These are phyloP conservation scores for Setophaga kirtlandii DNA, from an alignment of 2,113 vertebrate species.

Conservation along the genomic window DNA sequence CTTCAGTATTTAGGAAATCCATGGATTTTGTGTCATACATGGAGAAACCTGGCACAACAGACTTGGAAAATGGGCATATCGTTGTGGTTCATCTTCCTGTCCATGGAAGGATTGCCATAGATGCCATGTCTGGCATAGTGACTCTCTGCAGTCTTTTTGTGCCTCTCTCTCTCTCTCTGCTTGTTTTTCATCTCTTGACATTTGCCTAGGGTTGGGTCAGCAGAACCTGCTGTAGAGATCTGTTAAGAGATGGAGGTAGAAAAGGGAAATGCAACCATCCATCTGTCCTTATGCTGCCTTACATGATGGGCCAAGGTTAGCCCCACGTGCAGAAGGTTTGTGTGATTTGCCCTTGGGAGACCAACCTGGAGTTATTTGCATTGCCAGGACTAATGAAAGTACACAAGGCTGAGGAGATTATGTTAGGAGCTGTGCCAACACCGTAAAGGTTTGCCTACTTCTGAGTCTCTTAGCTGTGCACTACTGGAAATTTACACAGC, in stretches of 20 bases:
- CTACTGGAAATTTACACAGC: not conserved
- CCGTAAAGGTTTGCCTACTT: not conserved
- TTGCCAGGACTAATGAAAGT: not conserved
- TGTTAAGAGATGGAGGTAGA: not conserved
- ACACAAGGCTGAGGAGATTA: not conserved
- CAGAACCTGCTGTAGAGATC: not conserved
- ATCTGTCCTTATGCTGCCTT: not conserved
- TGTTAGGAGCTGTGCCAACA: not conserved
- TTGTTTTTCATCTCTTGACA: not conserved
- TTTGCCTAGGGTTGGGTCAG: not conserved
- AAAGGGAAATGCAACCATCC: not conserved
- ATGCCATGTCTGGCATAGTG: accelerated
- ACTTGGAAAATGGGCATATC: not conserved
- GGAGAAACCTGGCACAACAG: not conserved
- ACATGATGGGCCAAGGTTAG: not conserved
- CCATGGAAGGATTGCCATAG: not conserved
- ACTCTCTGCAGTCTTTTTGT: not conserved
- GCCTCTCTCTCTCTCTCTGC: not conserved
- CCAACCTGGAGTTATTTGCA: not conserved
- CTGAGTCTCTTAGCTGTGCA: not conserved
- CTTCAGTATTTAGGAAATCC: not conserved
- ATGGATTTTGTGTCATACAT: not conserved
- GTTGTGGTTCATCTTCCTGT: not conserved
- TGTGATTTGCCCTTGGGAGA: not conserved
- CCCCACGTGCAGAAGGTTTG: not conserved